Evolutionary conservation across 1,140 invertebrate species (phyloP).

Genomic region (Penaeus vannamei): DNA sequence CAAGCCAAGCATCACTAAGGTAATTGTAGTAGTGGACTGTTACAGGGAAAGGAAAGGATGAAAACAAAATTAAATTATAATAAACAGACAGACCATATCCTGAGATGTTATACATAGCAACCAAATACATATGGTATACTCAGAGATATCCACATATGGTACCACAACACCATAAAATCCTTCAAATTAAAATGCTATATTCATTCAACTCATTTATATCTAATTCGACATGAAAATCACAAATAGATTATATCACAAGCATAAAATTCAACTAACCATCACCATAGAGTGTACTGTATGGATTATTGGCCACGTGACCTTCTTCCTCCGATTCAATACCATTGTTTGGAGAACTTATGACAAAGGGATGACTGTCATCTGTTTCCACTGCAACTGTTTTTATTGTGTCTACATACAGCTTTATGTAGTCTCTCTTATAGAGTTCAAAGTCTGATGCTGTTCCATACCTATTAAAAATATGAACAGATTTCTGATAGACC

Average conservation of each 20-base stretch:
- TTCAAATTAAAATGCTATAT: background rate
- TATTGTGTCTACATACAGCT: conserved; percentile 88
- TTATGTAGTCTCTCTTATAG: conserved; percentile 87
- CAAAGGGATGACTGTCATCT: conserved; percentile 76
- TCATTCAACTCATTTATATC: too few species aligned
- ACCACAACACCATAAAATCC: background rate
- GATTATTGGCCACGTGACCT: conserved; percentile 84
- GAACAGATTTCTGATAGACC: background rate
- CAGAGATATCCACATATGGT: background rate
- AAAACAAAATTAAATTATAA: background rate
- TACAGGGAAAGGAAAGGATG: background rate
- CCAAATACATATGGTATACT: background rate
- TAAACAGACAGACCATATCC: background rate
- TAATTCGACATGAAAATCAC: too few species aligned
- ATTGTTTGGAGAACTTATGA: conserved; percentile 94
- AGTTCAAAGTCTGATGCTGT: conserved; percentile 76
- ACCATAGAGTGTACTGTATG: conserved; percentile 85
- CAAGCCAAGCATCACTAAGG: conserved; percentile 84
- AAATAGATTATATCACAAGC: background rate
- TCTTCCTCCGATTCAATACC: conserved; percentile 83
- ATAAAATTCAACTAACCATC: conserved; percentile 77
- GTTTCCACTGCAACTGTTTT: conserved; percentile 76
- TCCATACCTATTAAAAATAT: conserved; percentile 72
- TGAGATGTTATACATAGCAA: background rate
- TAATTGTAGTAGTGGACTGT: conserved; percentile 94